Conservation (phyloP, 1,140 invertebrate genomes). For the Catajapyx aquilonaris region DNA sequence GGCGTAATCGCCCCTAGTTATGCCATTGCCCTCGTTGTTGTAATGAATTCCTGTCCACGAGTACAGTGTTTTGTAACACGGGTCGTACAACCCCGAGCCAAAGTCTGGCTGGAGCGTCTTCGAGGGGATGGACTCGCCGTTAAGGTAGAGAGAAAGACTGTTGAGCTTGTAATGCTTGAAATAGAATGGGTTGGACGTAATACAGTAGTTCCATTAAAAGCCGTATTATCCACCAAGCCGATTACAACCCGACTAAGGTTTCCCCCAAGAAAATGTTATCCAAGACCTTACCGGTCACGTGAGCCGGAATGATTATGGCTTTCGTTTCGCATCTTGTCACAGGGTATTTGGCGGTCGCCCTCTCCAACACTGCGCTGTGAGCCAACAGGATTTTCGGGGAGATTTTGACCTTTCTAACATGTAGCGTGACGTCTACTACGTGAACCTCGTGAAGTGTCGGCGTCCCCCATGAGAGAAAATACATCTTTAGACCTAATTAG, state of each 20-base stretch:
- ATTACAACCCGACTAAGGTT: slow-evolving; percentile 7
- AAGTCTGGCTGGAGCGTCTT: slow-evolving; percentile 4
- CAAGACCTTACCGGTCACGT: slow-evolving; percentile 6
- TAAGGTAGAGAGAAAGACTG: slow-evolving; percentile 7
- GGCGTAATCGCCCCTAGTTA: slow-evolving; percentile 4
- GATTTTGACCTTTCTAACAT: too few relatives aligned
- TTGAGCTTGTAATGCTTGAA: slow-evolving; percentile 7
- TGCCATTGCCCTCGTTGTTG: slow-evolving; percentile 2
- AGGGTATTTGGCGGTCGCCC: not conserved
- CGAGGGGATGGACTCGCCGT: slow-evolving; percentile 5
- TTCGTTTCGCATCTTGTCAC: too few relatives aligned
- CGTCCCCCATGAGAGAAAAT: slow-evolving; percentile 10
- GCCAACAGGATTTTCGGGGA: slow-evolving; percentile 5
- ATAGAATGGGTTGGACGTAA: slow-evolving; percentile 7
- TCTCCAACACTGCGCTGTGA: slow-evolving; percentile 3
- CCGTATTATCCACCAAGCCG: slow-evolving; percentile 3
- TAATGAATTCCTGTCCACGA: slow-evolving; percentile 2
- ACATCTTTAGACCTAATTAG: too few relatives aligned
- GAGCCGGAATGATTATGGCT: too few relatives aligned
- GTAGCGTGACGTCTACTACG: too few relatives aligned
- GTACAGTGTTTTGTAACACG: slow-evolving; percentile 3
- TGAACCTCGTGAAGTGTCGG: slow-evolving; percentile 8
- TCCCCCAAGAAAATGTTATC: slow-evolving; percentile 9
- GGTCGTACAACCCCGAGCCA: not conserved
- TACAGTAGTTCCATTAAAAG: slow-evolving; percentile 9